A percentile compares a stretch with the other conserved stretches of the same genome.
Conservation (phyloP, 2,113 vertebrate genomes). For the Antidorcas marsupialis region DNA sequence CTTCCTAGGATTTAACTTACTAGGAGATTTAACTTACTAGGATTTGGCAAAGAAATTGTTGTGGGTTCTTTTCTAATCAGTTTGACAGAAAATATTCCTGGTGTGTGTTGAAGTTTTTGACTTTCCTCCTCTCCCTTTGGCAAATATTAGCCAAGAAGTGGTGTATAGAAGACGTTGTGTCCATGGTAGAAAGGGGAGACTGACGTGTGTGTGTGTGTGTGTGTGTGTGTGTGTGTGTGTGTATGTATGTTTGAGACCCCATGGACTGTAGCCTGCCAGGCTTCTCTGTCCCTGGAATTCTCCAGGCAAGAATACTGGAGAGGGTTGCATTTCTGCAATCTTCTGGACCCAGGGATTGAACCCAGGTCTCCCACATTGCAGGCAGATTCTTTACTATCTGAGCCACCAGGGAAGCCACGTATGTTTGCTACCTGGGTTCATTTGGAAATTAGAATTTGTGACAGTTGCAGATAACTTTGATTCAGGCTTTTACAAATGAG, state of each 20-base stretch:
- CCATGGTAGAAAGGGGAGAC: not conserved
- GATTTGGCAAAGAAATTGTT: not conserved
- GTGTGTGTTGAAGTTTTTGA: not conserved
- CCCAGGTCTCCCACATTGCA: not conserved
- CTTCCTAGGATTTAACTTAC: not conserved
- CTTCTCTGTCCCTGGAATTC: not conserved
- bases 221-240: not conserved
- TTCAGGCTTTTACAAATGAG: not conserved
- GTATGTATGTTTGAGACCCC: not conserved
- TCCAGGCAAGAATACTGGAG: not conserved
- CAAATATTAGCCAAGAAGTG: not conserved
- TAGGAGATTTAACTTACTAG: not conserved
- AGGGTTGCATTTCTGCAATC: rapidly evolving
- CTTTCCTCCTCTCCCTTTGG: not conserved
- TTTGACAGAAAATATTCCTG: not conserved
- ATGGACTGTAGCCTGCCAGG: not conserved
- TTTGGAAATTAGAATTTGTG: not conserved
- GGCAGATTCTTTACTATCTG: not conserved
- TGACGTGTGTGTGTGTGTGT: not conserved
- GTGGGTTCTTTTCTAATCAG: not conserved
- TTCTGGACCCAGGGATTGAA: not conserved
- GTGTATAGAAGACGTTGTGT: not conserved
- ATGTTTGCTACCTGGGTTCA: not conserved
- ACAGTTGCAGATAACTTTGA: not conserved
- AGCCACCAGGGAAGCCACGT: not conserved